These are phyloP conservation scores for Agapornis canus DNA, from an alignment of 2,797 vertebrate species.

Conservation along the genomic window DNA sequence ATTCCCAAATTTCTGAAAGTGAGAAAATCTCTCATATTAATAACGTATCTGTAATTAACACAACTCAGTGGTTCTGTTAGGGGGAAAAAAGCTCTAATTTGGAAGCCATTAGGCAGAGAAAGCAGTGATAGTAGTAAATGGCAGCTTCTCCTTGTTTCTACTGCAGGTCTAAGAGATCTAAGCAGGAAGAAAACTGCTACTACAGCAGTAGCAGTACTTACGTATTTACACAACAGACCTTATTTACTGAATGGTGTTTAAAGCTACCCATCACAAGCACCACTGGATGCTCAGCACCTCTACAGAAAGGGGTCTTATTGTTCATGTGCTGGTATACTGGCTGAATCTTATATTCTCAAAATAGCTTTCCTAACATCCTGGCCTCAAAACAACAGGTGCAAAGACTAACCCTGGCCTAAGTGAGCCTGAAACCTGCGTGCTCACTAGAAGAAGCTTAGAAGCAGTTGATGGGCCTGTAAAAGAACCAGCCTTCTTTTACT, in stretches of 20 bases:
- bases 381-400: not conserved
- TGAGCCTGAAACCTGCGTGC: not conserved
- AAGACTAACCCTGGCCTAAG: not conserved
- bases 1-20: constrained; percentile 79
- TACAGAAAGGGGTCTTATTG: not conserved
- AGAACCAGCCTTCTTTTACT: not conserved
- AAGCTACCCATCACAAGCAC: not conserved
- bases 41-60: not conserved
- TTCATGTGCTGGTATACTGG: not conserved
- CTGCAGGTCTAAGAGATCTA: not conserved
- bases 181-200: not conserved
- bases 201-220: not conserved
- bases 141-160: not conserved
- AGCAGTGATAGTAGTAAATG: not conserved
- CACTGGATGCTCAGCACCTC: not conserved
- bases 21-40: not conserved
- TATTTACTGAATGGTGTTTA: not conserved
- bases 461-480: not conserved
- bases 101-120: not conserved
- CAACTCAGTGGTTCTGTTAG: not conserved
- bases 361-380: not conserved
- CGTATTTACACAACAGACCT: not conserved
- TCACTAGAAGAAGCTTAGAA: not conserved
- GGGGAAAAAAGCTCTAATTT: not conserved
- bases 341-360: not conserved